Evolutionary conservation across 2,888 invertebrate species (phyloP).

Genomic region (Operophtera brumata): DNA sequence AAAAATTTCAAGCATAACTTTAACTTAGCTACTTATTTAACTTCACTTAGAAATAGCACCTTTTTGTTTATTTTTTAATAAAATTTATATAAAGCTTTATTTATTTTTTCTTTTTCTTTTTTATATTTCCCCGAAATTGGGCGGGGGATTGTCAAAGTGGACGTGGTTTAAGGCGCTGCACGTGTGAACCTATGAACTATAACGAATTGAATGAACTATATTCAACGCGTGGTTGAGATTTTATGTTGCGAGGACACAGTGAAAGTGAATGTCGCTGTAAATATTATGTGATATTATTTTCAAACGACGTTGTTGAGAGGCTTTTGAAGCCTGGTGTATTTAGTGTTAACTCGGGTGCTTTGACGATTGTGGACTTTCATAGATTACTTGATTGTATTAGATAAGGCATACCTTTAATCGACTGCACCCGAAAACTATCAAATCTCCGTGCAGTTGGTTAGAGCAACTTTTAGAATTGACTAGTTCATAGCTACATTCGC

Average conservation of each 20-base stretch:
- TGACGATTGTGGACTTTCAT: slow-evolving; percentile 79
- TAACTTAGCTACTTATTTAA: slow-evolving; percentile 47
- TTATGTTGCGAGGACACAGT: slow-evolving; percentile 61
- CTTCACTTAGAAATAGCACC: slow-evolving; percentile 52
- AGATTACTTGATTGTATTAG: slow-evolving; percentile 75
- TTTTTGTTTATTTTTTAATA: slow-evolving; percentile 57
- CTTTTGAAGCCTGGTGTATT: slow-evolving; percentile 78
- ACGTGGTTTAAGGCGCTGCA: slow-evolving; percentile 75
- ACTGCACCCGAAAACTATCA: slow-evolving; percentile 39
- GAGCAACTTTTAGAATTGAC: slow-evolving; percentile 70
- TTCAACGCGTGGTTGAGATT: slow-evolving; percentile 54
- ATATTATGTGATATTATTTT: slow-evolving; percentile 77
- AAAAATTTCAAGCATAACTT: slow-evolving; percentile 46
- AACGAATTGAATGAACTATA: slow-evolving; percentile 50
- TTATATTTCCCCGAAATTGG: slow-evolving; percentile 54
- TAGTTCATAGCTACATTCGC: slow-evolving; percentile 71
- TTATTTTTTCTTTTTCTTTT: slow-evolving; percentile 55
- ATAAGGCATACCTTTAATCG: slow-evolving; percentile 53
- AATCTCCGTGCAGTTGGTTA: slow-evolving; percentile 52
- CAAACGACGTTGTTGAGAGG: slow-evolving; percentile 70
- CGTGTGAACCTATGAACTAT: slow-evolving; percentile 61
- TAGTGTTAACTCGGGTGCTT: slow-evolving; percentile 80
- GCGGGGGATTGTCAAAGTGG: slow-evolving; percentile 76
- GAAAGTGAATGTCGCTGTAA: slow-evolving; percentile 73
- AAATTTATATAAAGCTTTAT: slow-evolving; percentile 52